Percentiles rank a stretch among this genome's conserved stretches.
Evolutionary conservation across 2,797 vertebrate genomes (phyloP).

Genomic region (Mormyrus proboscirostris): DNA sequence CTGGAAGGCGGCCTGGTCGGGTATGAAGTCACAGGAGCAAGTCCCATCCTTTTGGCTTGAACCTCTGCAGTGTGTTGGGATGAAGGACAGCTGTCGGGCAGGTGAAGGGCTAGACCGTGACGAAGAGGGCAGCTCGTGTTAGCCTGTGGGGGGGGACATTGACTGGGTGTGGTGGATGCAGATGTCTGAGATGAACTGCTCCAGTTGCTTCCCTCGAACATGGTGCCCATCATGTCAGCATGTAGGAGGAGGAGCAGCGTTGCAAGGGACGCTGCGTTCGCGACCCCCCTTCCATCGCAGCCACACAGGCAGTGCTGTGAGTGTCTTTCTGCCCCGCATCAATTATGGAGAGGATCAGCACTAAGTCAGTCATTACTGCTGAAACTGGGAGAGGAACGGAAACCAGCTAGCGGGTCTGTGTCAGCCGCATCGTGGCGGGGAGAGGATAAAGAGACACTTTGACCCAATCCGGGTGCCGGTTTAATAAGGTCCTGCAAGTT

Average conservation of each 20-base stretch:
- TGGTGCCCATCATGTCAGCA: background rate
- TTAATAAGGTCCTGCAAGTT: conserved; percentile 56
- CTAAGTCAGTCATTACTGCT: background rate
- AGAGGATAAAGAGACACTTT: conserved; percentile 36
- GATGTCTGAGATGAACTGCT: background rate
- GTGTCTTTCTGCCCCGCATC: background rate
- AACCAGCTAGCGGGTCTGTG: background rate
- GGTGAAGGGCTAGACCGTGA: background rate
- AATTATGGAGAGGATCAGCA: background rate
- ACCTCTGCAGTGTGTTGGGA: background rate
- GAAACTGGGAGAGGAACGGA: background rate
- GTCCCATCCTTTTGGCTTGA: background rate
- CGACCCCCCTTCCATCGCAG: background rate
- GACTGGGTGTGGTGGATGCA: background rate
- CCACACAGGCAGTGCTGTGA: background rate
- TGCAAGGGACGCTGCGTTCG: background rate
- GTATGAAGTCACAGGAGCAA: background rate
- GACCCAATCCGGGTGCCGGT: conserved; percentile 50
- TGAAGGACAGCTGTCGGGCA: background rate
- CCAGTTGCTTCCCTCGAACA: background rate
- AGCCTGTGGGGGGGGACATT: background rate
- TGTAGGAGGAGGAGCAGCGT: background rate
- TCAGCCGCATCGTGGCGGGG: background rate
- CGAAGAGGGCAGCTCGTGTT: background rate
- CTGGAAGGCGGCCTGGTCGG: background rate